Evolutionary conservation across 2,797 vertebrate species (phyloP), one percentile per base, ranked within the genome.

Genomic region (Lindbergichthys nudifrons): DNA sequence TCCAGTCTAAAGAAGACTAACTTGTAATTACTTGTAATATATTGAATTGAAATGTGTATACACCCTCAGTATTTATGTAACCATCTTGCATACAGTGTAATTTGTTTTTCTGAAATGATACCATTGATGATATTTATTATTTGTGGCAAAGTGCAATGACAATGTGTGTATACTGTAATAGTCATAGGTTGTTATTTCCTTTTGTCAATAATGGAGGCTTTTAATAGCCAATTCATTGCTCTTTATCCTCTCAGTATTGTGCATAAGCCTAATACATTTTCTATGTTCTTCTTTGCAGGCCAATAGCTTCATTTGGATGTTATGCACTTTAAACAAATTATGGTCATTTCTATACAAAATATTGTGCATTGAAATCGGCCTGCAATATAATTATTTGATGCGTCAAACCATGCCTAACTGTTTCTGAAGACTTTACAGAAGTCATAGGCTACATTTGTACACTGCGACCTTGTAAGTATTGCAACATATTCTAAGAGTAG

Each of bases 71-170:
- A 87, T 95, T 93, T 92, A 92, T 93, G 89, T 90, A 86, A 85
- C 74, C 85, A 87, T 92, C 84, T 72, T 82, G 68, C 80, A 89
- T 82, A 81, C 45, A 43, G 77, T 83, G 65, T 70, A 12, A 70
- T 85, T 92, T 85, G 74, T 92, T 93, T 89, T 86, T 82, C 80
- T 89, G 70, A 86, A 88, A 90, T 80, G 39, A 91, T 80, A 88
- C 85, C 83, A 87, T 91, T 83, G 78, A 89, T 84, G 69, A 81
- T 92, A 90, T 92, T 84, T 89, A 89, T 92, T 93, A 94, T 95
- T 95, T 96, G 96, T 96, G 97, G 96, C 97, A 93, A 97, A 94
- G 97, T 98, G 98, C 97, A 98, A 97, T 98, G 96, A 94, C 92
- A 89, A 91, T 90, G 89, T 93, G 91, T 95, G 95, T 96, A 91